A percentile compares a stretch with the other conserved stretches of the same genome.
Evolutionary conservation across 2,888 invertebrate species (phyloP).

Genomic region (Oligia latruncula): DNA sequence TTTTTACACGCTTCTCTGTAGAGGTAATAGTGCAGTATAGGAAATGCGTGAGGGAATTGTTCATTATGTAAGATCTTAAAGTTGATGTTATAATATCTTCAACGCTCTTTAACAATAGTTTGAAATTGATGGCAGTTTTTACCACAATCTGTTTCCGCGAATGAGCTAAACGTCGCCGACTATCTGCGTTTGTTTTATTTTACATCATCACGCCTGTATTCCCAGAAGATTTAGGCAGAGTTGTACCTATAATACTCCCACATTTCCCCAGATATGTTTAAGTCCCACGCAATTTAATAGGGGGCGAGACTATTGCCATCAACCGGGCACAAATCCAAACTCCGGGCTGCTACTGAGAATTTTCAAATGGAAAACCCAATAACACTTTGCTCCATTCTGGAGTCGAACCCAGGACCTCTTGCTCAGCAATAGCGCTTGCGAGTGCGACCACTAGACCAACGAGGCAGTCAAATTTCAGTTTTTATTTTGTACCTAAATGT

Average conservation of each 20-base stretch:
- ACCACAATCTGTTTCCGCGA: slow-evolving; percentile 20
- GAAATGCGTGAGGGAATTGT: slow-evolving; percentile 46
- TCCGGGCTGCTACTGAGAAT: neutral
- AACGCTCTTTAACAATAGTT: slow-evolving; percentile 23
- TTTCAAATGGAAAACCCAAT: neutral
- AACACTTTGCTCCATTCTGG: neutral
- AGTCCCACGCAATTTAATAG: neutral
- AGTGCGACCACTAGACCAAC: neutral
- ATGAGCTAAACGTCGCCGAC: neutral
- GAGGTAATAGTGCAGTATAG: slow-evolving; percentile 17
- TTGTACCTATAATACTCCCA: neutral
- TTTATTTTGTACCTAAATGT: slow-evolving; percentile 1
- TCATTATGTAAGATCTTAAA: slow-evolving; percentile 47
- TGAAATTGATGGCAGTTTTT: slow-evolving; percentile 22
- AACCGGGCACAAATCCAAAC: neutral
- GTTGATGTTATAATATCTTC: slow-evolving; percentile 20
- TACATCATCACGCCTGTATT: neutral
- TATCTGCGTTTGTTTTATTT: neutral
- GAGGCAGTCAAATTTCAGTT: neutral
- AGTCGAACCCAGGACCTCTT: neutral
- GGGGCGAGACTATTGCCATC: neutral
- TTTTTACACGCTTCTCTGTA: slow-evolving; percentile 32
- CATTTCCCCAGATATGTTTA: neutral
- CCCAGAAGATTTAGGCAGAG: neutral
- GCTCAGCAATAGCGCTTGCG: neutral